A percentile compares a stretch with the other conserved stretches of the same genome.
phyloP scores from a whole-genome alignment of 2,888 invertebrate genomes.

The Sericinus montela region DNA sequence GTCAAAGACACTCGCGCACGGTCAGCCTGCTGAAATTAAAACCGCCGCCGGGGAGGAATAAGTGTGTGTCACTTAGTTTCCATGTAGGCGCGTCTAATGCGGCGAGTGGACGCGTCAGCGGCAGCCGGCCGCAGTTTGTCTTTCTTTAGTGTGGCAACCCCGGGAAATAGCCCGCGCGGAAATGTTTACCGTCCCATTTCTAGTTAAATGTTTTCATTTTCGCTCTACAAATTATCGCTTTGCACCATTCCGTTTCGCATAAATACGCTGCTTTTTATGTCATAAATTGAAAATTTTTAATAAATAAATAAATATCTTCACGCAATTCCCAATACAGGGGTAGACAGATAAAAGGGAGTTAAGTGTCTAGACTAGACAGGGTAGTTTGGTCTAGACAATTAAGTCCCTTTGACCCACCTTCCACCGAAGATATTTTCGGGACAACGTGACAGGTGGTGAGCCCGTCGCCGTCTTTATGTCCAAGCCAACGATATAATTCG shows the following conservation, averaged over 20 bases:
- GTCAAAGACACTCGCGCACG: constrained; percentile 48
- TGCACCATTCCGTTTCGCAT: not conserved
- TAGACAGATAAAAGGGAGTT: no score
- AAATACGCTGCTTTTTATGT: not conserved
- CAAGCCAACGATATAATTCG: no score
- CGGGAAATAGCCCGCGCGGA: constrained; percentile 56
- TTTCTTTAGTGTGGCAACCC: constrained; percentile 64
- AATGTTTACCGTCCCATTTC: constrained; percentile 66
- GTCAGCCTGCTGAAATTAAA: constrained; percentile 72
- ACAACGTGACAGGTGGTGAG: no score
- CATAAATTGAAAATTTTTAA: no score
- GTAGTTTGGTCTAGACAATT: no score
- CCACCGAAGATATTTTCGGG: no score
- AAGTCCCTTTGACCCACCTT: no score
- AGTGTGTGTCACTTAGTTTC: constrained; percentile 69
- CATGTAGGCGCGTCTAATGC: constrained; percentile 68
- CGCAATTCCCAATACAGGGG: no score
- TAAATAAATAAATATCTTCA: no score
- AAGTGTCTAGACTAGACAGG: no score
- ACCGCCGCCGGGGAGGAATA: constrained; percentile 70
- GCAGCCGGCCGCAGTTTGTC: constrained; percentile 70
- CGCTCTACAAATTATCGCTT: not conserved
- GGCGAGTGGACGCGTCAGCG: constrained; percentile 70
- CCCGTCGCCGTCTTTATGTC: no score
- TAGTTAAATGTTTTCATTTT: constrained; percentile 9